Evolutionary conservation across 2,797 vertebrate species (phyloP), one percentile per base, ranked within the genome.

Genomic region (Trichosurus vulpecula): DNA sequence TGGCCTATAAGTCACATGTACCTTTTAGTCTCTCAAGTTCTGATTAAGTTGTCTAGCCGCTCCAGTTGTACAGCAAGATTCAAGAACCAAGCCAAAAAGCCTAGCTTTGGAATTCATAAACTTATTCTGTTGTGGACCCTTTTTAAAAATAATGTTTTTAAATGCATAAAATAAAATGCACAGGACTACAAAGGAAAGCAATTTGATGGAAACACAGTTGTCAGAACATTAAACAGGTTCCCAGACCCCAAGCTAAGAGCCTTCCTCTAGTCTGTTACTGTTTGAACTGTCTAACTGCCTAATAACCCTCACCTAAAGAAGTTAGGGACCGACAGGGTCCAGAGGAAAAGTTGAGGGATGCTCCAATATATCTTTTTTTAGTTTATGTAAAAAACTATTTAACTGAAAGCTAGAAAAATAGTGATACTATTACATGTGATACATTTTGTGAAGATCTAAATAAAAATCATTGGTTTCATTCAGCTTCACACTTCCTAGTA

Each of bases 381-480:
- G 97, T 97, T 99, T 99, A 98, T 99, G 99, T 99, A 99, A 99
- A 99, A 99, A 99, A 99, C 99, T 99, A 99, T 99, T 99, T 98
- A 97, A 97, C 98, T 98, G 98, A 99, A 99, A 98, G 98, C 97
- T 98, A 98, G 98, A 97, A 98, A 98, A 98, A 96, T n/a, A n/a
- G n/a, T n/a, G 5, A 97, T 98, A 98, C 98, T 91, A 97, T 96
- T 95, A 96, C 55, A 92, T 97, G 97, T 97, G 97, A 95, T 96
- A 98, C 96, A 97, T 96, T 89, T 94, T 97, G 30, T 93, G 95
- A 97, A 97, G 96, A 95, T 96, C 90, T 95, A 97, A 97, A 96
- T 57, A 96, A 93, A 94, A 92, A 94, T 95, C 96, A 94, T 96
- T 93, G 93, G 57, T 94, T 97, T 97, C 96, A 96, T 61, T 97